These are phyloP conservation scores for Scaptomyza pallida DNA, from an alignment of 1,140 invertebrate species.

Conservation along the genomic window DNA sequence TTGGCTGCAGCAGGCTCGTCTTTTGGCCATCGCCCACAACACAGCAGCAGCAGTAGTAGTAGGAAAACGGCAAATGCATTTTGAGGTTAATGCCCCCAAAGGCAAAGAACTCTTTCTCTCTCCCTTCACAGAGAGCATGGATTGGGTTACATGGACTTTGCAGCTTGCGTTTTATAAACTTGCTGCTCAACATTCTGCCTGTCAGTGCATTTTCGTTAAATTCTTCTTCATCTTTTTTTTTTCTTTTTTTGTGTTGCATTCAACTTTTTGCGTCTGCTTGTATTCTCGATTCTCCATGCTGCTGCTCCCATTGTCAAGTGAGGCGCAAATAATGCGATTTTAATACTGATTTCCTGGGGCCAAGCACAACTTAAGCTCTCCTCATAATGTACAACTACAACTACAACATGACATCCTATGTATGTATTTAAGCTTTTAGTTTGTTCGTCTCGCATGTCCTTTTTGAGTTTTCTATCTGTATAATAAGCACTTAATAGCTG, in stretches of 20 bases:
- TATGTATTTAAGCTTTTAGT: no score
- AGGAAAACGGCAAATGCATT: slow-evolving; percentile 64
- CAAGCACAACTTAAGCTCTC: slow-evolving; percentile 29
- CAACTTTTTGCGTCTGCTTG: slow-evolving; percentile 31
- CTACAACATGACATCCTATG: slow-evolving; percentile 1
- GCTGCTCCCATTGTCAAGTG: slow-evolving; percentile 64
- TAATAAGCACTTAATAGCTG: slow-evolving; percentile 38
- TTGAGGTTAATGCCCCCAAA: slow-evolving; percentile 72
- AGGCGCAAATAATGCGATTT: slow-evolving; percentile 77
- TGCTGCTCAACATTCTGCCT: slow-evolving; percentile 63
- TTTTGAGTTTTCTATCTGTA: slow-evolving; percentile 14
- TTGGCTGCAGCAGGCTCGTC: slow-evolving; percentile 1
- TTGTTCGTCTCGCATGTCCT: slow-evolving; percentile 55
- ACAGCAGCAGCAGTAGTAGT: slow-evolving; percentile 7
- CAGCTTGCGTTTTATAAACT: slow-evolving; percentile 68
- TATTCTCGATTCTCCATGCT: slow-evolving; percentile 3
- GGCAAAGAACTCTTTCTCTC: slow-evolving; percentile 42
- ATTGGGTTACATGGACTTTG: background rate
- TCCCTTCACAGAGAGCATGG: no score
- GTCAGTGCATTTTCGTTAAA: slow-evolving; percentile 68
- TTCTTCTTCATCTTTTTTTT: slow-evolving; percentile 21
- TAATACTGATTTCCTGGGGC: slow-evolving; percentile 72
- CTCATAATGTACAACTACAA: slow-evolving; percentile 29
- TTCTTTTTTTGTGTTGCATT: slow-evolving; percentile 28
- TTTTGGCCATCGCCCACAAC: slow-evolving; percentile 2